These are phyloP conservation scores for Neotoxoptera formosana DNA, from an alignment of 1,140 invertebrate species.

Conservation along the genomic window DNA sequence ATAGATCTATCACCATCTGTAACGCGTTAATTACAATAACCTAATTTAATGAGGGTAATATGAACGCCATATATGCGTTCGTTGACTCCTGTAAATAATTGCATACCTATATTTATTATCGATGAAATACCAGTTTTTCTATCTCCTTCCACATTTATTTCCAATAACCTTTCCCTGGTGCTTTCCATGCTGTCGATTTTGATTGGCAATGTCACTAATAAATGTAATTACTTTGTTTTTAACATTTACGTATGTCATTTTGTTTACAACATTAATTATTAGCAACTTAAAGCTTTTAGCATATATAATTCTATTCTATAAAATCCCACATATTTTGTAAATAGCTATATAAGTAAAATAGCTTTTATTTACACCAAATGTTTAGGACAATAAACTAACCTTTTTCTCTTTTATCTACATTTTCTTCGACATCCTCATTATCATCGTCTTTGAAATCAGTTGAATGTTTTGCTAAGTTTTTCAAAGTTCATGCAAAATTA, in stretches of 20 bases:
- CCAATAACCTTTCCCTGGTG: background rate
- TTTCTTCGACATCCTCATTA: background rate
- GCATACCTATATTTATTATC: conserved; percentile 19
- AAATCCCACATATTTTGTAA: conserved; percentile 28
- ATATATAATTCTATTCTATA: conserved; percentile 54
- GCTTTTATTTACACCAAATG: conserved; percentile 9
- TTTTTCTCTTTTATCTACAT: conserved; percentile 18
- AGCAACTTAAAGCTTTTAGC: conserved; percentile 49
- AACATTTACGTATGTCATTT: conserved; percentile 55
- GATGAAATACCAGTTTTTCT: conserved; percentile 25
- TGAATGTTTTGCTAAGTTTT: conserved; percentile 45
- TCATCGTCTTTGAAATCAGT: conserved; percentile 26
- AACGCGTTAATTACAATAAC: conserved; percentile 48
- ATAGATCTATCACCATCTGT: conserved; percentile 47
- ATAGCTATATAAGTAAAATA: conserved; percentile 41
- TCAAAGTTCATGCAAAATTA: conserved; percentile 19
- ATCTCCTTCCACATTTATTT: conserved; percentile 25
- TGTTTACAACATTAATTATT: background rate
- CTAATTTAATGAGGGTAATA: conserved; percentile 40
- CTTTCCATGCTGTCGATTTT: background rate
- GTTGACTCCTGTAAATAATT: conserved; percentile 27
- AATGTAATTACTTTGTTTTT: conserved; percentile 43
- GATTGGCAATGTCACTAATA: conserved; percentile 45
- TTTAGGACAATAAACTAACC: background rate
- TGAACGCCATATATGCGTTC: background rate